Evolutionary conservation across 2,888 invertebrate genomes (phyloP).

Genomic region (Crematogaster levior): DNA sequence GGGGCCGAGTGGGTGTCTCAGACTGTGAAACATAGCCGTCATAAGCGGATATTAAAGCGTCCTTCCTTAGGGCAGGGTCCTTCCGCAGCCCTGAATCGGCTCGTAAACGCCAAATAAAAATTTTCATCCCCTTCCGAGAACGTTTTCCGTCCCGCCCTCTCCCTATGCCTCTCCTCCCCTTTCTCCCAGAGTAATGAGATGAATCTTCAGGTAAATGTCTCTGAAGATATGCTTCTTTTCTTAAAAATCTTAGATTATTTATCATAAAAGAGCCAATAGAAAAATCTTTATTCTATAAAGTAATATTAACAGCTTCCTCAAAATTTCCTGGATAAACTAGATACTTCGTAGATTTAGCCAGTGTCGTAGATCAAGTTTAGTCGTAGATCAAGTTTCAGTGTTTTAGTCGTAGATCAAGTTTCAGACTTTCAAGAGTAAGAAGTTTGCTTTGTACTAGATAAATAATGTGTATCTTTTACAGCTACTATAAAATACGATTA

Average conservation of each 20-base stretch:
- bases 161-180: not conserved
- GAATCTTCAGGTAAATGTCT: slow-evolving; percentile 33
- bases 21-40: slow-evolving; percentile 81
- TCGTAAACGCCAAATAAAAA: slow-evolving; percentile 67
- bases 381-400: not conserved
- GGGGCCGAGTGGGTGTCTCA: slow-evolving; percentile 79
- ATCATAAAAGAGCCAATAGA: not conserved
- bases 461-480: not conserved
- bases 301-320: not conserved
- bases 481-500: not conserved
- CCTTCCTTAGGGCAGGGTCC: slow-evolving; percentile 59
- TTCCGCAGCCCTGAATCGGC: slow-evolving; percentile 44
- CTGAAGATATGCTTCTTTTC: not conserved
- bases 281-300: not conserved
- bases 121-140: slow-evolving; percentile 49
- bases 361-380: too few species aligned
- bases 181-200: slow-evolving; percentile 7
- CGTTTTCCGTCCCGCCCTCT: not conserved
- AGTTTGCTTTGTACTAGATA: not conserved
- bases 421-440: not conserved
- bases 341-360: not conserved
- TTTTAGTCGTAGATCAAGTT: too few species aligned
- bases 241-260: slow-evolving; percentile 13
- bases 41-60: slow-evolving; percentile 82
- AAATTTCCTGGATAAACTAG: not conserved